Conservation (phyloP, 2,888 invertebrate genomes). For the Acronicta aceris region DNA sequence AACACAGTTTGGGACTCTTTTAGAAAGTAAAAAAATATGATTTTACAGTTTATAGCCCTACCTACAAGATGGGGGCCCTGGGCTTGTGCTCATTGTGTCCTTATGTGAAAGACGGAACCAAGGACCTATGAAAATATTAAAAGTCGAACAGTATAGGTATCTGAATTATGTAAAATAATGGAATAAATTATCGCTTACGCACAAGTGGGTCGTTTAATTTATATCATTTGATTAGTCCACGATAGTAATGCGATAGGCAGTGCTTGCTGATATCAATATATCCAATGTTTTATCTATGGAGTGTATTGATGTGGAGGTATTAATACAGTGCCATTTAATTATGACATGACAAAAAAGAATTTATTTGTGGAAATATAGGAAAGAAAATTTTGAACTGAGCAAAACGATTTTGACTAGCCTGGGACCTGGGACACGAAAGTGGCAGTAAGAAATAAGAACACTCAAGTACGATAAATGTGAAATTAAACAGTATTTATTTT, state of each 20-base stretch:
- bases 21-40: too few relatives aligned
- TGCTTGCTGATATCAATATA: constrained; percentile 52
- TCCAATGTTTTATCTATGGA: constrained; percentile 54
- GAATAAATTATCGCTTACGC: constrained; percentile 40
- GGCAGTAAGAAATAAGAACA: too few relatives aligned
- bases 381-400: too few relatives aligned
- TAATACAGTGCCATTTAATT: constrained; percentile 51
- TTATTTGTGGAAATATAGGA: background rate
- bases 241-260: constrained; percentile 55
- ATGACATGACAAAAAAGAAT: constrained; percentile 14
- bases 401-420: too few relatives aligned
- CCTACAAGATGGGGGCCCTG: too few relatives aligned
- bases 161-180: constrained; percentile 26
- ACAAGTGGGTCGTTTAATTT: constrained; percentile 58
- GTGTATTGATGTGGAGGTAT: constrained; percentile 41
- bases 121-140: background rate
- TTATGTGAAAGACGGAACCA: too few relatives aligned
- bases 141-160: background rate
- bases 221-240: constrained; percentile 56
- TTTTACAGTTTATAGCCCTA: too few relatives aligned
- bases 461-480: too few relatives aligned
- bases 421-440: too few relatives aligned
- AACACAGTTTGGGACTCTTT: too few relatives aligned
- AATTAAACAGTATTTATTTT: too few relatives aligned
- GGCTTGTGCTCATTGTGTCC: too few relatives aligned